Base-by-base conservation (phyloP, 92 coral and sea anemone genomes). In the Bergia puertoricense region DNA sequence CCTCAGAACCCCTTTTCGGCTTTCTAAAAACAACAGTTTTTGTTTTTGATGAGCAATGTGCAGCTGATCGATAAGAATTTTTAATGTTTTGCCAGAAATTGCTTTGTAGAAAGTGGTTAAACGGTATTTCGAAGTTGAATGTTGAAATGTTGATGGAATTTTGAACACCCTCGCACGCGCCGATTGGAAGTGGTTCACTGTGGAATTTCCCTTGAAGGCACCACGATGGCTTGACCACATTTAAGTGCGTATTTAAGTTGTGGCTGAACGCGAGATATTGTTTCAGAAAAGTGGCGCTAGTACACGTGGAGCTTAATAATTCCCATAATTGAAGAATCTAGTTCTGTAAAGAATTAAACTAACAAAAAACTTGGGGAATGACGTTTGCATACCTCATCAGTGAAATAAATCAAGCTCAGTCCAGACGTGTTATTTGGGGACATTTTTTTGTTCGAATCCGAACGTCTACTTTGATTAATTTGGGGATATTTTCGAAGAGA, bases 261-360 rank as follows among this genome's bases (percentile, higher is more conserved):
- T 36, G 79, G 54, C n/a, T 50, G 43, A 15, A 84, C 45, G 2
- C 59, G 30, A 84, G 87, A 50, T 84, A 71, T 84, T 72, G 68
- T 46, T 71, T 71, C 87, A 84, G 87, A 84, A 84, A 76, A 45
- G n/a, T 84, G 87, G 78, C 87, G 87, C 87, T 84, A 69, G 40
- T 43, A 20, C 79, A 72, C 78, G 77, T 84, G 79, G 79, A 72
- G 4, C 36, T 71, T 45, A 56, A 71, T 80, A 36, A 38, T 54
- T 80, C 11, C 84, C 84, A 80, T 80, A 50, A 36, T 50, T 80
- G 73, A 57, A 57, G 40, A 54, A 80, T 38, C 20, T 67, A 4
- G 22, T 23, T 80, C 69, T 38, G 59, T 54, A 54, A 54, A 54
- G 59, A 54, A 54, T 54, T 80, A 38, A 56, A 80, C 62, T 80